phyloP scores from a whole-genome alignment of 2,888 invertebrate genomes.

The Allolobophora icterica region DNA sequence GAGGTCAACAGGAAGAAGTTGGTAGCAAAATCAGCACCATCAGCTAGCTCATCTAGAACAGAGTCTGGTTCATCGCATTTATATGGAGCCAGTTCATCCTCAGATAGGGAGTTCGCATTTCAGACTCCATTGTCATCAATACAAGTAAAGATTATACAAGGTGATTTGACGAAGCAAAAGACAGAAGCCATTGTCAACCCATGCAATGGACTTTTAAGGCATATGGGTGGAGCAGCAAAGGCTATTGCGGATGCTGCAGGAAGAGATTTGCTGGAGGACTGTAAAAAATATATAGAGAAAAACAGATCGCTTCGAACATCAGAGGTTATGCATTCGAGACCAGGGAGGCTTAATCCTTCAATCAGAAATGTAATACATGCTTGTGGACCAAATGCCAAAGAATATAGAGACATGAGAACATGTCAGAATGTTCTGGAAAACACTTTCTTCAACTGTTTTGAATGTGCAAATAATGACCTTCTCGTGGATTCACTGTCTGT shows the following conservation, averaged over 20 bases:
- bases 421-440: constrained; percentile 18
- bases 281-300: constrained; percentile 25
- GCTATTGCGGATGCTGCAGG: constrained; percentile 41
- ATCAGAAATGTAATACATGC: constrained; percentile 31
- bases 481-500: constrained; percentile 21
- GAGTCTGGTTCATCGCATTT: neutral
- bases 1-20: neutral
- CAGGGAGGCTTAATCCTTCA: constrained; percentile 26
- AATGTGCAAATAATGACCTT: constrained; percentile 29
- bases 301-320: neutral
- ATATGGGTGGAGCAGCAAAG: constrained; percentile 30
- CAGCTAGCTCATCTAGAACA: neutral
- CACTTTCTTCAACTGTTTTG: constrained; percentile 33
- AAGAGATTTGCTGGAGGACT: constrained; percentile 21
- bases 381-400: neutral
- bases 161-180: constrained; percentile 33
- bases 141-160: neutral
- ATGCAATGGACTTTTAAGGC: constrained; percentile 18
- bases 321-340: constrained; percentile 26
- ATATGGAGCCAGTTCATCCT: constrained; percentile 7
- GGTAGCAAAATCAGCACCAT: neutral
- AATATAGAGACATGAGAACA: neutral
- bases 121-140: neutral
- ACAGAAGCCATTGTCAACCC: constrained; percentile 38
- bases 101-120: neutral